A percentile compares a stretch with the other conserved stretches of the same genome.
Conservation (phyloP, 2,113 vertebrate species). For the Psettodes erumei region DNA sequence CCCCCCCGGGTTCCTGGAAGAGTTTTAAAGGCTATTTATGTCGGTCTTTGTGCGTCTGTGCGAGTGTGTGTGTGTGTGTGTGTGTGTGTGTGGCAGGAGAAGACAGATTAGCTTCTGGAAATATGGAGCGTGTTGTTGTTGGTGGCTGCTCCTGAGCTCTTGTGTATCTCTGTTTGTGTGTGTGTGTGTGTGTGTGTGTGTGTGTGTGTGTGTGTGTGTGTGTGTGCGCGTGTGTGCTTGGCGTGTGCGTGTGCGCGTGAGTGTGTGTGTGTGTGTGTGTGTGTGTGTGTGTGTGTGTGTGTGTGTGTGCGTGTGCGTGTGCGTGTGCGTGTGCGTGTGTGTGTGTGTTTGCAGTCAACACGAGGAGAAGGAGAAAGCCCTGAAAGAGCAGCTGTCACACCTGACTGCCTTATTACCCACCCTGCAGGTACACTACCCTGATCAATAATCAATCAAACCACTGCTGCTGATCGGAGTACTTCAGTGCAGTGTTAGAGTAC, state of each 20-base stretch:
- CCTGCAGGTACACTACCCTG: slow-evolving; percentile 86
- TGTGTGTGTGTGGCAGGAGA: slow-evolving; percentile 61
- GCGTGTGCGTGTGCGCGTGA: slow-evolving; percentile 40
- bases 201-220: slow-evolving; percentile 53
- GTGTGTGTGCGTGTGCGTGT: slow-evolving; percentile 58
- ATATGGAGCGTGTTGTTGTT: slow-evolving; percentile 58
- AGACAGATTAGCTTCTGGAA: slow-evolving; percentile 70
- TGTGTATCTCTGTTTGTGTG: slow-evolving; percentile 30
- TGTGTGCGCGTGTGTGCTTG: no score
- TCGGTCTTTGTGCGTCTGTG: slow-evolving; percentile 53
- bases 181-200: slow-evolving; percentile 38
- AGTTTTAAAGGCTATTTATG: slow-evolving; percentile 78
- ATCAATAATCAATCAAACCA: background rate
- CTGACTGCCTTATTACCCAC: slow-evolving; percentile 90
- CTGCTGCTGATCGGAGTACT: no score
- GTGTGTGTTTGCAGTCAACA: slow-evolving; percentile 86
- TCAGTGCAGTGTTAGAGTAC: background rate
- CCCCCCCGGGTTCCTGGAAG: slow-evolving; percentile 76
- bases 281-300: slow-evolving; percentile 34
- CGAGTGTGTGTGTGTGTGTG: slow-evolving; percentile 49
- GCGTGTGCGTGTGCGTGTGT: slow-evolving; percentile 25
- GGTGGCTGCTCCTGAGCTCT: slow-evolving; percentile 45
- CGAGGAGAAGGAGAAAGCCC: slow-evolving; percentile 91
- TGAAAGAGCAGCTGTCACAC: slow-evolving; percentile 91
- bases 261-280: slow-evolving; percentile 50